Conservation (phyloP, 2,888 invertebrate species). For the Boloria selene region DNA sequence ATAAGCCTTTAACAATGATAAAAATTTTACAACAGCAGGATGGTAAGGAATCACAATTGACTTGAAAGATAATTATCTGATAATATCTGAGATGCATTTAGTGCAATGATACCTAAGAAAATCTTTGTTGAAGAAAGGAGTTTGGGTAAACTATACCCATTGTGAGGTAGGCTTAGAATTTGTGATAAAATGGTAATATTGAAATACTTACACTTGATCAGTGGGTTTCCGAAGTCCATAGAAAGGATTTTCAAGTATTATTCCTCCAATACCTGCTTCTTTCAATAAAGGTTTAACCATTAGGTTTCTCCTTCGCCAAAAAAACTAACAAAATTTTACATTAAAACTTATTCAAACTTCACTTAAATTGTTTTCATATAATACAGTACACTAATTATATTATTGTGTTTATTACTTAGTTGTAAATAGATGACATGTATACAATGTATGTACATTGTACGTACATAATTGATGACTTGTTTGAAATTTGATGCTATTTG, state of each 20-base stretch:
- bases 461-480: constrained; percentile 9
- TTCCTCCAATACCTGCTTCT: constrained; percentile 94
- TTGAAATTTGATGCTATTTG: constrained; percentile 3
- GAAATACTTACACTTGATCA: constrained; percentile 87
- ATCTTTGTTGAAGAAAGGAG: too few species aligned
- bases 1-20: too few species aligned
- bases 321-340: constrained; percentile 83
- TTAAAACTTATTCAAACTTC: too few species aligned
- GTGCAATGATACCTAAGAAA: too few species aligned
- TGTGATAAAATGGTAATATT: neutral
- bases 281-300: constrained; percentile 95
- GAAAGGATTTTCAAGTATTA: constrained; percentile 98
- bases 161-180: too few species aligned
- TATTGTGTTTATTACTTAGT: neutral
- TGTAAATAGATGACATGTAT: neutral
- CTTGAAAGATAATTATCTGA: too few species aligned
- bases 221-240: constrained; percentile 94
- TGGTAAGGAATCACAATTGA: too few species aligned
- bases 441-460: neutral
- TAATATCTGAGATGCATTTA: too few species aligned
- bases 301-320: constrained; percentile 93
- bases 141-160: too few species aligned
- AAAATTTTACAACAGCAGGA: too few species aligned
- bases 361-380: neutral
- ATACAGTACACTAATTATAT: neutral